phyloP scores from a whole-genome alignment of 1,140 invertebrate species.

The Hyposmocoma kahamanoa region DNA sequence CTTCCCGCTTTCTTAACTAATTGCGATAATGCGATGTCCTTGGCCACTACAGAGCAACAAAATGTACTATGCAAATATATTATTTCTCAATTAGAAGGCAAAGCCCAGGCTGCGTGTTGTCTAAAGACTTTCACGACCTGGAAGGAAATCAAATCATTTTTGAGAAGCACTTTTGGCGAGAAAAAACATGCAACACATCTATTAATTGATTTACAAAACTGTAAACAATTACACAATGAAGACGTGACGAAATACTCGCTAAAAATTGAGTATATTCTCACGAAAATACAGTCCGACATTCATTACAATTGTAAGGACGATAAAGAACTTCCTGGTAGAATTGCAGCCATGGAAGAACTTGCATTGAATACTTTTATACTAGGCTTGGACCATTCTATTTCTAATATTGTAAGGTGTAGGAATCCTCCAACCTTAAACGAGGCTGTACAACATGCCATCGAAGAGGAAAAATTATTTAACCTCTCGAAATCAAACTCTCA shows the following conservation, averaged over 20 bases:
- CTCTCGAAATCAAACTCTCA: slow-evolving; percentile 1
- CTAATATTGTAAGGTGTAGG: slow-evolving; percentile 22
- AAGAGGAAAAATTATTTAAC: slow-evolving; percentile 20
- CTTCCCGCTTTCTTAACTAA: background rate
- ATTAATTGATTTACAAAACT: slow-evolving; percentile 23
- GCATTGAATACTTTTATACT: slow-evolving; percentile 24
- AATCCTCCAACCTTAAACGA: no score
- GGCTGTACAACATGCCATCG: slow-evolving; percentile 12
- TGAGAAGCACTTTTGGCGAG: slow-evolving; percentile 24
- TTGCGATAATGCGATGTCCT: background rate
- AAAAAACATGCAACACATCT: slow-evolving; percentile 23
- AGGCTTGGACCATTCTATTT: slow-evolving; percentile 16
- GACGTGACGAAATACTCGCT: slow-evolving; percentile 18
- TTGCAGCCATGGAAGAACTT: slow-evolving; percentile 27
- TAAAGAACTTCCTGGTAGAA: slow-evolving; percentile 18
- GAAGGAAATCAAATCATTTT: slow-evolving; percentile 15
- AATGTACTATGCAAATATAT: slow-evolving; percentile 8
- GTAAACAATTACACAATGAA: slow-evolving; percentile 15
- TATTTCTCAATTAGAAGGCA: slow-evolving; percentile 3
- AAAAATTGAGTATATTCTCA: slow-evolving; percentile 18
- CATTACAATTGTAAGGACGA: no score
- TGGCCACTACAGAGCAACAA: background rate
- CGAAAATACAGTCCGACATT: no score
- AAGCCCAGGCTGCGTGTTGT: slow-evolving; percentile 5
- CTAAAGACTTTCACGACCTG: slow-evolving; percentile 6